phyloP scores from a whole-genome alignment of 2,113 vertebrate genomes.

The Zootoca vivipara region DNA sequence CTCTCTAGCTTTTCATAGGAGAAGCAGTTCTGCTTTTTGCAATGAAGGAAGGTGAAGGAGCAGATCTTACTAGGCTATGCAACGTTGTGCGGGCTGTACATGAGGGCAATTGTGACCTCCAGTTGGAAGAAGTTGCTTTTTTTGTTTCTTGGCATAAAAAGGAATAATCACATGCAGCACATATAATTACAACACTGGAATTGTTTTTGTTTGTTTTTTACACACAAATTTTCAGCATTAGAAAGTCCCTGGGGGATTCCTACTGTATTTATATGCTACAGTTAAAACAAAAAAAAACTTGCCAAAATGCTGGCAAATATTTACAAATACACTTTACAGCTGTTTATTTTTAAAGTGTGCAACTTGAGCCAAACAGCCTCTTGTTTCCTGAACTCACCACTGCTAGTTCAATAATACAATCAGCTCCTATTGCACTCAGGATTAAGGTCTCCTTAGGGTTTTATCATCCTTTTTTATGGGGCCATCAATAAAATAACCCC shows the following conservation, averaged over 20 bases:
- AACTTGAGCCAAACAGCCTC: conserved; percentile 71
- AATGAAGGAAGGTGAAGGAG: background rate
- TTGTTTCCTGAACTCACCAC: conserved; percentile 73
- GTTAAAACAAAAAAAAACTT: conserved; percentile 60
- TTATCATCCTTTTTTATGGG: conserved; percentile 34
- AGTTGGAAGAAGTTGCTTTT: background rate
- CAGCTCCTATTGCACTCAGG: conserved; percentile 81
- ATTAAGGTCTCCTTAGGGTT: conserved; percentile 57
- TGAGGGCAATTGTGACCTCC: background rate
- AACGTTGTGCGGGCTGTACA: background rate
- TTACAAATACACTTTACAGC: conserved; percentile 77
- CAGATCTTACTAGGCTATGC: background rate
- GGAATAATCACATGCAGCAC: conserved; percentile 54
- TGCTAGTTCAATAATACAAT: conserved; percentile 71
- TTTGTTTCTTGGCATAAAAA: conserved; percentile 6
- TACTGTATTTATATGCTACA: conserved; percentile 61
- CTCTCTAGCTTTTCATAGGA: background rate
- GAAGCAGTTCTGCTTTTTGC: background rate
- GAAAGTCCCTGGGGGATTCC: conserved; percentile 41
- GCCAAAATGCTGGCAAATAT: conserved; percentile 67
- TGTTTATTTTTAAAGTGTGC: conserved; percentile 71
- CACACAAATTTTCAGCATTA: background rate
- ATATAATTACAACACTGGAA: conserved; percentile 64
- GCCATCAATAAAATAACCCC: conserved; percentile 28
- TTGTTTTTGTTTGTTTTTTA: conserved; percentile 14